Base-by-base conservation (phyloP, 1,140 invertebrate genomes). In the Agrypnia vestita region DNA sequence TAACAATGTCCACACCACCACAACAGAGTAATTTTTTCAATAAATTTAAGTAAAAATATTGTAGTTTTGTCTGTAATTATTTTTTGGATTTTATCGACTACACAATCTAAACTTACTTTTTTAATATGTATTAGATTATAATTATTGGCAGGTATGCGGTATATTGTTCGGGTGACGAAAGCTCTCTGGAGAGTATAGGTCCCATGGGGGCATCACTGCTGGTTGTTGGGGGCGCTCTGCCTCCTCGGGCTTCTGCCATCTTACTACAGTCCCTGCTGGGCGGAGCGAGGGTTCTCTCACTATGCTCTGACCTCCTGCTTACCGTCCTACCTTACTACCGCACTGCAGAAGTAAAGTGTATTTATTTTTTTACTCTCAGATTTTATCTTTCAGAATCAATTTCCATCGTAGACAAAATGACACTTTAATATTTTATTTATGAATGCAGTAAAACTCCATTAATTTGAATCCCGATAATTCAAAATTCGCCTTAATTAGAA, bases 281-380 rank as follows among this genome's bases (percentile, higher is more conserved):
- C 8, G 95, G 95, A 4, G 95, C 95, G 4, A 92, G 93, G 82
- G 86, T 97, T n/a, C 87, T 97, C 0, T 95, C 95, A 46, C 90
- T 97, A 10, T 96, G 95, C 84, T 96, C 96, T 0, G 95, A 97
- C 86, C 90, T 95, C 17, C 87, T 96, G 10, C 94, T 96, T 80
- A 91, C 93, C 35, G 91, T 96, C 10, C 87, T 96, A 78, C 94
- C 94, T 12, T 93, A 93, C 47, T 96, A 96, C 86, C 94, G 94
- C 83, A 95, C 94, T 61, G 94, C 95, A 17, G 95, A 96, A 89
- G 94, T 93, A 83, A 81, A 79, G 49, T 51, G n/a, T 15, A 51
- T 51, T 51, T 51, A 78, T 72, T n/a, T 35, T 13, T 19, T 75
- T 53, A 78, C 59, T 79, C 25, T 1, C 25, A 35, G 25, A 35